Conservation (phyloP, 2,888 invertebrate species). For the Acholoe squamosa region DNA sequence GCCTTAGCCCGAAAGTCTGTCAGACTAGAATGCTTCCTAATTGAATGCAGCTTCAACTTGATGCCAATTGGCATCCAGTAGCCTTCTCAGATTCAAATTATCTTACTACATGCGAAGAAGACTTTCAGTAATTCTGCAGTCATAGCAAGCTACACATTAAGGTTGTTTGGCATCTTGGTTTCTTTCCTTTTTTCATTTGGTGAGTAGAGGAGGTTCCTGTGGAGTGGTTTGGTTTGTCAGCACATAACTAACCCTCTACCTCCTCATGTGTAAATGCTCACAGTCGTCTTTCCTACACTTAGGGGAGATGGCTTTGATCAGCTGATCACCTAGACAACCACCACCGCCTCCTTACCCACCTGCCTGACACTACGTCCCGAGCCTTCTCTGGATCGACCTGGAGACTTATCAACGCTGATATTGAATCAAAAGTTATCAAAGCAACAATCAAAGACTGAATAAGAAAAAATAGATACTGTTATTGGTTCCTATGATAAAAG, state of each 20-base stretch:
- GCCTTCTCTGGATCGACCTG: background rate
- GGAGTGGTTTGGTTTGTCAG: constrained; percentile 25
- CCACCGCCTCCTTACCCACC: background rate
- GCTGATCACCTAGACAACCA: constrained; percentile 22
- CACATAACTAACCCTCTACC: background rate
- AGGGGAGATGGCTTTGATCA: constrained; percentile 27
- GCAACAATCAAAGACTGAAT: background rate
- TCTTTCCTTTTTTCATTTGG: background rate
- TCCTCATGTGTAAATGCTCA: constrained; percentile 7
- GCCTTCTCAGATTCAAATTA: too few species aligned
- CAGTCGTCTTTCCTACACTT: background rate
- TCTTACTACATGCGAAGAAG: too few species aligned
- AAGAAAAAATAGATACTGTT: background rate
- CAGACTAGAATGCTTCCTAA: too few species aligned
- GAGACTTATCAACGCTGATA: background rate
- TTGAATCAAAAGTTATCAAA: background rate
- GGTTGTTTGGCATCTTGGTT: background rate
- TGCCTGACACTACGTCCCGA: background rate
- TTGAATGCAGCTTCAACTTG: too few species aligned
- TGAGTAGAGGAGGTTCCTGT: background rate
- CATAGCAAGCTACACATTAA: too few species aligned
- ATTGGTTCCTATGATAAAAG: background rate
- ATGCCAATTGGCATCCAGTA: too few species aligned
- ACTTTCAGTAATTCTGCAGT: too few species aligned
- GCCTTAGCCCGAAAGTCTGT: too few species aligned